Evolutionary conservation across 2,797 vertebrate genomes (phyloP), one percentile per base, ranked within the genome.

Genomic region (Pseudomugil tenellus): DNA sequence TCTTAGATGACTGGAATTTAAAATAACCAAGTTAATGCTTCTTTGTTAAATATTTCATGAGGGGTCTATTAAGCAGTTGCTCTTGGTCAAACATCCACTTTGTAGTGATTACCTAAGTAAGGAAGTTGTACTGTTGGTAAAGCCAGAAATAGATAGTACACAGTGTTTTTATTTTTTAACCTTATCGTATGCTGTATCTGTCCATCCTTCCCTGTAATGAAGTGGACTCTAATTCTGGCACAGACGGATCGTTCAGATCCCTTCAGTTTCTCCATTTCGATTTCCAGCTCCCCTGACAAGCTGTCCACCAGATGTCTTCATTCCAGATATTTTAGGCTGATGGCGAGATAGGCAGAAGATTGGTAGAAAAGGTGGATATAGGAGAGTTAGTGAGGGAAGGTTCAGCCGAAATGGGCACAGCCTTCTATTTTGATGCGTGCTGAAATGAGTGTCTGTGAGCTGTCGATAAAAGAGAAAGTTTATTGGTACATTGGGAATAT

Each of bases 231-330:
- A 87, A 85, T 86, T 86, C 87, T 83, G 87, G 87, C 86, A 83
- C 82, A 84, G 85, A 83, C 79, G 65, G 82, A 82, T 84, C 76
- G 71, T 88, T 89, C 88, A 81, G 86, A 92, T 90, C 69, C 84
- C 83, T 84, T 85, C 88, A 84, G 79, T 88, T 89, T 89, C 83
- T 87, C 84, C 53, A 89, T 89, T 91, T 91, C 87, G 87, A 89
- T 90, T 91, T 88, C 64, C 79, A 87, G 84, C 86, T 74, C 70
- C 67, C 71, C 73, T 88, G 91, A 90, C 91, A 89, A 84, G 85
- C 88, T 90, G 90, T 90, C 89, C 77, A 69, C 84, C 84, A 89
- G 84, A 90, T 87, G 88, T 91, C 90, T 91, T 86, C 86, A 86
- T 90, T 80, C 32, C 86, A 89, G 87, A 89, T 91, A 91, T 90